phyloP scores from a whole-genome alignment of 2,888 invertebrate genomes.

The Netelia melanura region DNA sequence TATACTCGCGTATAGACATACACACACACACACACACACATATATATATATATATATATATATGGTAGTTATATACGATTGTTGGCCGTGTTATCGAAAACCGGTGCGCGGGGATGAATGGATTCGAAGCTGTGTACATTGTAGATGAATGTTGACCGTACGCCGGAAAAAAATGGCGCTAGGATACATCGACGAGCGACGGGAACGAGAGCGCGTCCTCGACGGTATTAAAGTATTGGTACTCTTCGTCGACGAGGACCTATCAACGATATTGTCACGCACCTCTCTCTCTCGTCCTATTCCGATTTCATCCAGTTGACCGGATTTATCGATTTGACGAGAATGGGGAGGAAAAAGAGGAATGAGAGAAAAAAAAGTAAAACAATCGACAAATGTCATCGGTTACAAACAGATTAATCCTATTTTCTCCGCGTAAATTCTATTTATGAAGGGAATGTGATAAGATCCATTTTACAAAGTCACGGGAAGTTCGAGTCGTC shows the following conservation, averaged over 20 bases:
- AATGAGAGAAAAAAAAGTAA: background rate
- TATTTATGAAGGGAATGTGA: background rate
- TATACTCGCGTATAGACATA: slow-evolving; percentile 30
- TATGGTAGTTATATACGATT: slow-evolving; percentile 22
- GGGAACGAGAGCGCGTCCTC: slow-evolving; percentile 27
- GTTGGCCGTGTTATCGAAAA: background rate
- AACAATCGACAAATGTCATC: background rate
- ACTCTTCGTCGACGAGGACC: slow-evolving; percentile 24
- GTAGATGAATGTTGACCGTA: slow-evolving; percentile 80
- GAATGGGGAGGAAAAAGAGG: slow-evolving; percentile 3
- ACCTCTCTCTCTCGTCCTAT: background rate
- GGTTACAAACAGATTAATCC: slow-evolving; percentile 35
- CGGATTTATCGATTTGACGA: slow-evolving; percentile 54
- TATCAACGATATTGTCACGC: slow-evolving; percentile 6
- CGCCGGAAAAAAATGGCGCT: slow-evolving; percentile 65
- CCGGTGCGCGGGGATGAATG: slow-evolving; percentile 51
- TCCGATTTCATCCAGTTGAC: slow-evolving; percentile 46
- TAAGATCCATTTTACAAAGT: background rate
- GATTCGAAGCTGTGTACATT: slow-evolving; percentile 79
- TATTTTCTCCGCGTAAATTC: background rate
- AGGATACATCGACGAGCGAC: slow-evolving; percentile 32
- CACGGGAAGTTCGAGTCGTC: too few species aligned
- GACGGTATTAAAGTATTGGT: slow-evolving; percentile 52
- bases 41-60: background rate
- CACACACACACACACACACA: background rate